These are phyloP conservation scores for Adelphocoris suturalis DNA, from an alignment of 2,888 invertebrate genomes.

Conservation along the genomic window DNA sequence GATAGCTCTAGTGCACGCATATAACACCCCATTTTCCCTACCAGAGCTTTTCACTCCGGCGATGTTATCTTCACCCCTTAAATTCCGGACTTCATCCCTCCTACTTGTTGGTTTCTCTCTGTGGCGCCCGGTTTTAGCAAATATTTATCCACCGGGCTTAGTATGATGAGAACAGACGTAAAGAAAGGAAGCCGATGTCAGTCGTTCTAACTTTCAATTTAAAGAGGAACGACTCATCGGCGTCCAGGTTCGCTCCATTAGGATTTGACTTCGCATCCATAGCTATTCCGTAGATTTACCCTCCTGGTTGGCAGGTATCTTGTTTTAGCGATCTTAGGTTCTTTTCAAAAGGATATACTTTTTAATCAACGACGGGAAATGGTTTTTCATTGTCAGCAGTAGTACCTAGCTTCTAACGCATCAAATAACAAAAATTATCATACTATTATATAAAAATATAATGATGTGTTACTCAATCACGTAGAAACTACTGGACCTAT, in stretches of 20 bases:
- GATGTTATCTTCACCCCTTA: conserved; percentile 2
- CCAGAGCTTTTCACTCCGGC: not conserved
- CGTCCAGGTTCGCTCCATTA: not conserved
- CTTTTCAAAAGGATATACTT: not conserved
- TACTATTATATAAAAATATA: too few relatives aligned
- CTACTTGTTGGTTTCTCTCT: not conserved
- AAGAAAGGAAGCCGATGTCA: not conserved
- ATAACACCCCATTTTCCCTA: conserved; percentile 4
- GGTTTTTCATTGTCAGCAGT: not conserved
- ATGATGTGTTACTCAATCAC: too few relatives aligned
- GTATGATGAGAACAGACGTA: not conserved
- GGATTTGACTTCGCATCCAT: not conserved
- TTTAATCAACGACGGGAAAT: not conserved
- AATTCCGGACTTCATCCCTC: conserved; percentile 1
- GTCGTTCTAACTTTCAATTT: conserved; percentile 28
- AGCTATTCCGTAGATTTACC: not conserved
- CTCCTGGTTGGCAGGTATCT: not conserved
- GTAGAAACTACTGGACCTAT: too few relatives aligned
- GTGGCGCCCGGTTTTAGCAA: not conserved
- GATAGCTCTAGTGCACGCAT: not conserved
- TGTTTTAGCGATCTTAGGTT: not conserved
- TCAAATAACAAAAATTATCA: too few relatives aligned
- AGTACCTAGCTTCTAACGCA: too few relatives aligned
- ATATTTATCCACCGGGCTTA: not conserved
- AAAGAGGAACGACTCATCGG: conserved; percentile 6